phyloP scores from a whole-genome alignment of 1,140 invertebrate genomes.

The Sycophila sp. region DNA sequence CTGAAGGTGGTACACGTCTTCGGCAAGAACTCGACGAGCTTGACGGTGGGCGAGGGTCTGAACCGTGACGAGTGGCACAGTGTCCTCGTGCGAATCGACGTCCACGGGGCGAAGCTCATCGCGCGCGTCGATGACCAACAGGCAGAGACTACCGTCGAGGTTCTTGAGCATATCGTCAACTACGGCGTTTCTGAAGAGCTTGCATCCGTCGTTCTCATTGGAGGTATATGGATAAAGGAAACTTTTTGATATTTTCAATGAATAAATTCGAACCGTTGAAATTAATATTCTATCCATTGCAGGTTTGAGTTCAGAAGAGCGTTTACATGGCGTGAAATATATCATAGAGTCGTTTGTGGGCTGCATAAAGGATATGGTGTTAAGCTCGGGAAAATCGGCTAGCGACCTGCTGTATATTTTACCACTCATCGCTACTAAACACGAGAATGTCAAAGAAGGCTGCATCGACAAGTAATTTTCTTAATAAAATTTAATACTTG shows the following conservation, averaged over 20 bases:
- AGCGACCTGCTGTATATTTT: conserved; percentile 81
- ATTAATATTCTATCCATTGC: conserved; percentile 32
- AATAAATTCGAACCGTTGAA: too few species aligned
- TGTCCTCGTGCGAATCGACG: conserved; percentile 85
- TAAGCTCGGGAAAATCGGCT: conserved; percentile 84
- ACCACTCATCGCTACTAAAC: conserved; percentile 83
- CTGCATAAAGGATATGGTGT: conserved; percentile 86
- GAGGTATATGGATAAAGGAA: conserved; percentile 78
- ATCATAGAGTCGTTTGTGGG: conserved; percentile 93
- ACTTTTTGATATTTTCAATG: not conserved
- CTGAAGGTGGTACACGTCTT: conserved; percentile 91
- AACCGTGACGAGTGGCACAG: conserved; percentile 91
- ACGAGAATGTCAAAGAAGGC: conserved; percentile 86
- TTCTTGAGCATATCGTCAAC: conserved; percentile 81
- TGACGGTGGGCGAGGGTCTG: conserved; percentile 87
- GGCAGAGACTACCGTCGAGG: conserved; percentile 81
- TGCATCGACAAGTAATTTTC: conserved; percentile 78
- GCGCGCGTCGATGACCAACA: conserved; percentile 85
- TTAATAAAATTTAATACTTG: too few species aligned
- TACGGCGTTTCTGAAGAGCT: conserved; percentile 86
- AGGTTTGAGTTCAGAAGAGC: conserved; percentile 87
- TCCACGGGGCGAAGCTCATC: conserved; percentile 81
- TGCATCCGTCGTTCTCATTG: conserved; percentile 87
- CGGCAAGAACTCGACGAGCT: conserved; percentile 83
- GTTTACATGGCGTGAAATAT: conserved; percentile 87